Base-by-base conservation (phyloP, 2,113 vertebrate genomes). In the Spizaetus ornatus region DNA sequence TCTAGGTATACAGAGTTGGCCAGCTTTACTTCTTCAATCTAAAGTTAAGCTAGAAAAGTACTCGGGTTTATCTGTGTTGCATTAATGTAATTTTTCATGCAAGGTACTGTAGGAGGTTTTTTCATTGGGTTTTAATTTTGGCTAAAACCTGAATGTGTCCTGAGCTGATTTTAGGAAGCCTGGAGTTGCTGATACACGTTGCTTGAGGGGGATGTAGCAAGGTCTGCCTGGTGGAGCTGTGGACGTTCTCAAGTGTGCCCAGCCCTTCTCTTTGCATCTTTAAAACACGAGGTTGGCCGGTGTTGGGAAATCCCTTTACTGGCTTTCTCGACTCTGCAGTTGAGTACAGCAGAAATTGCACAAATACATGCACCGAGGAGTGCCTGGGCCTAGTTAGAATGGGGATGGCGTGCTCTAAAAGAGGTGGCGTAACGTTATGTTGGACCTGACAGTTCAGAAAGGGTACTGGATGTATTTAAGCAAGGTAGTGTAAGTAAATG, bases 241-340 rank as follows among this genome's bases (percentile, higher is more conserved):
- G 69, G 36, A 5, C 22, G 15, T 83, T 62, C 23, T 23, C 15
- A 40, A 32, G 27, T 26, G 31, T 61, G 32, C 15, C 16, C n/a
- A 74, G 14, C 22, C 27, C 11, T 59, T 81, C 34, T 62, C 48
- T 80, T 58, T 47, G 47, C 9, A 13, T 50, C 42, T 71, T 58
- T 15, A n/a, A 48, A 83, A 81, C 16, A 4, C 2, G 48, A 50
- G 48, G 22, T 23, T 22, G 4, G 6, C 34, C 27, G 55, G 19
- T 82, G 22, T 31, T 95, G 67, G 71, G 67, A 86, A 78, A 38
- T 65, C 32, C 34, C 43, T 23, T 80, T 13, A 8, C 14, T 9
- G 0, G 1, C 36, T 71, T 48, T 73, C 34, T 88, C 0, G 0
- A 5, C 16, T 77, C 48, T 62, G 27, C 27, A 27, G 32, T 55